Evolutionary conservation across 2,113 vertebrate genomes (phyloP).

Genomic region (Apodemus sylvaticus): DNA sequence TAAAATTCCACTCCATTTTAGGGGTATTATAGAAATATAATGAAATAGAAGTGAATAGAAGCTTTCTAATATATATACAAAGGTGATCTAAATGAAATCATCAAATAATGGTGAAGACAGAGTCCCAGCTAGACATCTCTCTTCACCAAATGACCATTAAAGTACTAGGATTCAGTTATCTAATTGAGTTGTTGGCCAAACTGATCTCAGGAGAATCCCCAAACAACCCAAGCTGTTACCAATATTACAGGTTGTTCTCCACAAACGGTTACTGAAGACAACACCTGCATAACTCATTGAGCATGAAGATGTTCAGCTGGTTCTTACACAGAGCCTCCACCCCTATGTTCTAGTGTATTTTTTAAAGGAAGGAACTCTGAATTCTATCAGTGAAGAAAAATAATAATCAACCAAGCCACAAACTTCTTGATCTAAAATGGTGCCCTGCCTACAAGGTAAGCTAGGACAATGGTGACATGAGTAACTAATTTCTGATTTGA

Average conservation of each 20-base stretch:
- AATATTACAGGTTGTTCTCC: neutral
- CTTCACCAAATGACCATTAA: neutral
- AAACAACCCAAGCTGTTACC: neutral
- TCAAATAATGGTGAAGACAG: neutral
- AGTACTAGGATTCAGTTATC: neutral
- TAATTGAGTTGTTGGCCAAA: neutral
- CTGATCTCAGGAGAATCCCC: neutral
- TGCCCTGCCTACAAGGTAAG: neutral
- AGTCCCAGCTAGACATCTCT: neutral
- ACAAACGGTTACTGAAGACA: neutral
- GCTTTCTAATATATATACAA: neutral
- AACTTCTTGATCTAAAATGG: neutral
- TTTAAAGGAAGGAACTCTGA: neutral
- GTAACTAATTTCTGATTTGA: neutral
- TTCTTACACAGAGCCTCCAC: neutral
- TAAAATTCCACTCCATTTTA: neutral
- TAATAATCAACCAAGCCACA: neutral
- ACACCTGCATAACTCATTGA: neutral
- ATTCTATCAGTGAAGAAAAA: neutral
- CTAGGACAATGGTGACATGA: neutral
- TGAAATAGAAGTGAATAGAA: neutral
- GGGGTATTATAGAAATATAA: neutral
- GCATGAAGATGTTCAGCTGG: neutral
- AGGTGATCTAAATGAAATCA: neutral
- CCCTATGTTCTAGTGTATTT: neutral